A percentile compares a stretch with the other conserved stretches of the same genome.
phyloP scores from a whole-genome alignment of 1,140 invertebrate species.

The Aphelinus certus region DNA sequence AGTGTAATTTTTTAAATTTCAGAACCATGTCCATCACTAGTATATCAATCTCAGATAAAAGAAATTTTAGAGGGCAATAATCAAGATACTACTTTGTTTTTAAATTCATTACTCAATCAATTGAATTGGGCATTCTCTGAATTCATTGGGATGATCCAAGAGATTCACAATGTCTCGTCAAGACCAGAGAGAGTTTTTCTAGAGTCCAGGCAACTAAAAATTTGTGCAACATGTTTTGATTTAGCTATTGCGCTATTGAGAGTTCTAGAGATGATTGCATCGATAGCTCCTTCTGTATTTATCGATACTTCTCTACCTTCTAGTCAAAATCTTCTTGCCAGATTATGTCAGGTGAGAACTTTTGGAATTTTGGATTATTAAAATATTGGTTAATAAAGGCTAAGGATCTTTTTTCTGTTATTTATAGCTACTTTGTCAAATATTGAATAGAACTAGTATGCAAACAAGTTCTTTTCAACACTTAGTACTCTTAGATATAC shows the following conservation, averaged over 20 bases:
- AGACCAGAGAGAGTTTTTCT: conserved; percentile 76
- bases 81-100: conserved; percentile 69
- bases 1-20: conserved; percentile 36
- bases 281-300: conserved; percentile 72
- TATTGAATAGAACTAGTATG: conserved; percentile 76
- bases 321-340: conserved; percentile 72
- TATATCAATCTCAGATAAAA: conserved; percentile 69
- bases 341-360: conserved; percentile 70
- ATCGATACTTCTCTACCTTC: conserved; percentile 69
- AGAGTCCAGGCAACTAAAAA: conserved; percentile 83
- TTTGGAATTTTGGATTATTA: too few species aligned
- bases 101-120: conserved; percentile 85
- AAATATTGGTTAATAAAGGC: not conserved
- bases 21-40: conserved; percentile 73
- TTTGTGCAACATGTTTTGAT: conserved; percentile 86
- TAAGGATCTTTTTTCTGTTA: conserved; percentile 34
- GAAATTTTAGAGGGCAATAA: conserved; percentile 64
- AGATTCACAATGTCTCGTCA: conserved; percentile 69
- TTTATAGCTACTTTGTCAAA: conserved; percentile 74
- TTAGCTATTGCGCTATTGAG: conserved; percentile 76
- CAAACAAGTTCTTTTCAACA: conserved; percentile 76
- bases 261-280: conserved; percentile 83
- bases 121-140: conserved; percentile 91
- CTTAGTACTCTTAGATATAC: conserved; percentile 74
- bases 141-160: conserved; percentile 86